Conservation (phyloP, 2,888 invertebrate genomes). For the Diarsia brunnea region DNA sequence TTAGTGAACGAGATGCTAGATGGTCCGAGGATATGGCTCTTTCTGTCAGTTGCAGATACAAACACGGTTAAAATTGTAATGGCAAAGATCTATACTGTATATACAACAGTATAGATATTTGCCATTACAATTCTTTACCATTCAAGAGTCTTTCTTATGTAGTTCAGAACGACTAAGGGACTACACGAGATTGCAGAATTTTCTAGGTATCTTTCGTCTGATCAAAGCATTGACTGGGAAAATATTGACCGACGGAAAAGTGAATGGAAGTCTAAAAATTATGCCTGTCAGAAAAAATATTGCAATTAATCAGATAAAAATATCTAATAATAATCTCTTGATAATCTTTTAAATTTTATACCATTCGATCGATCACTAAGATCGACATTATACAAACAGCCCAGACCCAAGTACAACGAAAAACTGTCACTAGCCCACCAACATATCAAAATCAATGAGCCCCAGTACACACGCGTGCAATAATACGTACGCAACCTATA, state of each 20-base stretch:
- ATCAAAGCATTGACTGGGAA: not conserved
- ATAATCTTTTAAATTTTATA: not conserved
- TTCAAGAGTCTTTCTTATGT: no score
- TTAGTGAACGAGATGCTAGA: not conserved
- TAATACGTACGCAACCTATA: slow-evolving; percentile 82
- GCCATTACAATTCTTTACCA: no score
- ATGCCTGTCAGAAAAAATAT: not conserved
- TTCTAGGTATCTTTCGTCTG: no score
- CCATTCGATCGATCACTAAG: not conserved
- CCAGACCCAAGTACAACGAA: not conserved
- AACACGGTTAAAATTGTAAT: not conserved
- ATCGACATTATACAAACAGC: not conserved
- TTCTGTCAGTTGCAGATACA: not conserved
- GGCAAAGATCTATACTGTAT: no score
- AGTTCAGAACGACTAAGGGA: no score
- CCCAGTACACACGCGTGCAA: slow-evolving; percentile 65
- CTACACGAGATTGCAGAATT: no score
- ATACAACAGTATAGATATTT: no score
- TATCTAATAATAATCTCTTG: not conserved
- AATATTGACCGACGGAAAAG: not conserved
- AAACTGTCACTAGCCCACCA: slow-evolving; percentile 33
- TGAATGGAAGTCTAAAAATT: no score
- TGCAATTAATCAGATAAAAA: not conserved
- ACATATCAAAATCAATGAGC: slow-evolving; percentile 64
- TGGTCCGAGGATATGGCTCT: no score